phyloP scores from a whole-genome alignment of 2,113 vertebrate genomes.

The Neolamprologus falcicula region DNA sequence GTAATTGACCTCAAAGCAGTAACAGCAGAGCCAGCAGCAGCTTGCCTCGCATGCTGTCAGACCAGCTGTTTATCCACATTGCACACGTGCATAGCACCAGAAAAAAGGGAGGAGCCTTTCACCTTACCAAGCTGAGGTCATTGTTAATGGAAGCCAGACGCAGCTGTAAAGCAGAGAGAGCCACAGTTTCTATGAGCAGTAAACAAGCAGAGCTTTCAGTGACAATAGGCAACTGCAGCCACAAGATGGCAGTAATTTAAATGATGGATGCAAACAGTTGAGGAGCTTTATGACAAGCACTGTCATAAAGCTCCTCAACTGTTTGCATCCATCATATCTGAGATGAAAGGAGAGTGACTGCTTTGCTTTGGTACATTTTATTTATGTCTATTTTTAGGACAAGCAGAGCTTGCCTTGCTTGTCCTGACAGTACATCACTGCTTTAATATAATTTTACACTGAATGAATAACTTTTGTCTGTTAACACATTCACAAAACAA shows the following conservation, averaged over 20 bases:
- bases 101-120: neutral
- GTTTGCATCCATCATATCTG: neutral
- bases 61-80: neutral
- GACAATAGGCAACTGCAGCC: neutral
- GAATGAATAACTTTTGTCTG: neutral
- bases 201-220: neutral
- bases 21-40: neutral
- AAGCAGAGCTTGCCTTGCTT: neutral
- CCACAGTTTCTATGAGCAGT: neutral
- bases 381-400: neutral
- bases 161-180: neutral
- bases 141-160: neutral
- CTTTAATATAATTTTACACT: neutral
- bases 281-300: neutral
- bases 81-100: neutral
- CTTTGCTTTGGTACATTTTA: fast-evolving
- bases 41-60: neutral
- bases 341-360: neutral
- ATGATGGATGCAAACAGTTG: neutral
- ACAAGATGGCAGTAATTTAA: neutral
- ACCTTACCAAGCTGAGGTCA: neutral
- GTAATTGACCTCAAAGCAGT: neutral
- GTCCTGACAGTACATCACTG: neutral
- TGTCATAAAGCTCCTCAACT: neutral
- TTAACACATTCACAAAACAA: neutral